These are phyloP conservation scores for Piscicola geometra DNA, from an alignment of 2,888 invertebrate genomes.

Conservation along the genomic window DNA sequence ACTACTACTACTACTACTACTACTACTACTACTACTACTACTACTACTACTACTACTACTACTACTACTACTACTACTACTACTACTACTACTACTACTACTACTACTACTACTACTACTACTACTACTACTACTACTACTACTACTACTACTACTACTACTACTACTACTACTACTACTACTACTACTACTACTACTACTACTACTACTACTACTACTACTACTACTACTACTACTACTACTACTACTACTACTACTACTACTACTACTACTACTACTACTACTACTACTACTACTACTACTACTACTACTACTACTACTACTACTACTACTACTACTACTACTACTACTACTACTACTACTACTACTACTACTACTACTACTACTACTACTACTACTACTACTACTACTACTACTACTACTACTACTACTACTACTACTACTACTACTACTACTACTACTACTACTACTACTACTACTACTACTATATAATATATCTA, in stretches of 20 bases:
- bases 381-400: slow-evolving; percentile 32
- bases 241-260: slow-evolving; percentile 31
- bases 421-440: slow-evolving; percentile 34
- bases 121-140: slow-evolving; percentile 27
- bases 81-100: slow-evolving; percentile 30
- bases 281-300: slow-evolving; percentile 34
- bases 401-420: slow-evolving; percentile 32
- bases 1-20: not conserved
- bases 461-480: slow-evolving; percentile 32
- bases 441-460: slow-evolving; percentile 34
- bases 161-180: slow-evolving; percentile 29
- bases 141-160: slow-evolving; percentile 31
- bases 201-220: slow-evolving; percentile 35
- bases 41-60: slow-evolving; percentile 34
- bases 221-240: slow-evolving; percentile 32
- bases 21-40: slow-evolving; percentile 34
- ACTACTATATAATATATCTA: too few relatives aligned
- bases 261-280: slow-evolving; percentile 30
- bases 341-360: slow-evolving; percentile 25
- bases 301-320: slow-evolving; percentile 35
- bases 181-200: slow-evolving; percentile 34
- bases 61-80: slow-evolving; percentile 30
- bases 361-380: slow-evolving; percentile 29
- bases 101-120: slow-evolving; percentile 32
- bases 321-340: slow-evolving; percentile 32